A percentile compares a stretch with the other conserved stretches of the same genome.
phyloP scores from a whole-genome alignment of 2,113 vertebrate species.

The Perognathus longimembris region DNA sequence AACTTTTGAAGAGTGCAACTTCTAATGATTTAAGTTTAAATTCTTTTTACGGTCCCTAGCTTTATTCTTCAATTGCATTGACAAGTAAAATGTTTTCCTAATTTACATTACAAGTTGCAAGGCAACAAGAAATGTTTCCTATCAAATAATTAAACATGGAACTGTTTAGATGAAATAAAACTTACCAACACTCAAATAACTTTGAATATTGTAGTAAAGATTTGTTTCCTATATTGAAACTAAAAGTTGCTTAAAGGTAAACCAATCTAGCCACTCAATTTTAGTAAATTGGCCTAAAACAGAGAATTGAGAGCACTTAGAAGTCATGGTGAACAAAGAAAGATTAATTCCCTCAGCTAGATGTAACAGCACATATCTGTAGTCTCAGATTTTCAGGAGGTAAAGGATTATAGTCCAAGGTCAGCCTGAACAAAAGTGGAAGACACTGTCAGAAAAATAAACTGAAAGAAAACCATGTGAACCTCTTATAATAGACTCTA shows the following conservation, averaged over 20 bases:
- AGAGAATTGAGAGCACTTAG: background rate
- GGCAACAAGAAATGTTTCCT: background rate
- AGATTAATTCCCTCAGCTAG: background rate
- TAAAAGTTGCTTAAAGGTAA: background rate
- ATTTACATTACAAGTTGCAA: background rate
- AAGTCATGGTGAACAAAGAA: background rate
- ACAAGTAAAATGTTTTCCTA: background rate
- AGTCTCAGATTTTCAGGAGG: too few species aligned
- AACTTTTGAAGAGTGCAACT: constrained; percentile 48
- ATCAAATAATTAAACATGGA: background rate
- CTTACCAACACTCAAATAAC: background rate
- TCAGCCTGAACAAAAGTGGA: too few species aligned
- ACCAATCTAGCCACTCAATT: background rate
- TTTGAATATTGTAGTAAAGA: background rate
- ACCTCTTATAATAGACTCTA: too few species aligned
- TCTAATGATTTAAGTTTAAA: background rate
- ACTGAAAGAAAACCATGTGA: too few species aligned
- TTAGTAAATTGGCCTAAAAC: background rate
- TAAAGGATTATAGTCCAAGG: too few species aligned
- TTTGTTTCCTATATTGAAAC: background rate
- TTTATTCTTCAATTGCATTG: background rate
- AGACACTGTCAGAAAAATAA: too few species aligned
- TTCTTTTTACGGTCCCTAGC: background rate
- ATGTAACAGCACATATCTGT: too few species aligned
- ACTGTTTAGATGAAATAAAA: constrained; percentile 13